phyloP scores from a whole-genome alignment of 2,113 vertebrate species.

The Chrysemys picta region DNA sequence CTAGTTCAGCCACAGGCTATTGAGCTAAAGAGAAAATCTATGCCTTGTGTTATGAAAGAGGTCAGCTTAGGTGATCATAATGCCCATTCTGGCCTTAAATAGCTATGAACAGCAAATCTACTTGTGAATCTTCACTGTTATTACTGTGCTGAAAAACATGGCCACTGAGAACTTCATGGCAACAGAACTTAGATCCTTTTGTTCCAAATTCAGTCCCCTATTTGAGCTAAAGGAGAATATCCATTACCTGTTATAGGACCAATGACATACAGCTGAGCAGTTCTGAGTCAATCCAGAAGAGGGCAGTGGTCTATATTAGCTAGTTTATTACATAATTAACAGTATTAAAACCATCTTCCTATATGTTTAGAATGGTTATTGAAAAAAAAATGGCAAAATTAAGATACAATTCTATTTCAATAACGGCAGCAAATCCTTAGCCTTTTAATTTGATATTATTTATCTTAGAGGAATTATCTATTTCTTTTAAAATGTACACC shows the following conservation, averaged over 20 bases:
- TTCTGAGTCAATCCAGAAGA: background rate
- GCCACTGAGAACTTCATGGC: background rate
- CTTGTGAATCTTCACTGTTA: background rate
- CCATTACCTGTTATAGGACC: background rate
- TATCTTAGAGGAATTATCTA: slow-evolving; percentile 6
- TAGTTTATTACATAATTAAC: rapidly evolving
- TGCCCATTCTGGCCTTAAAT: background rate
- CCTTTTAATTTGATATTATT: background rate
- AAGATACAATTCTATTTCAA: background rate
- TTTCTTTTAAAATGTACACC: background rate
- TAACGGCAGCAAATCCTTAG: background rate
- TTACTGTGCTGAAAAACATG: background rate
- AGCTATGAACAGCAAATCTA: background rate
- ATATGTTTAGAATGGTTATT: background rate
- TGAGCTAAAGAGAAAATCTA: background rate
- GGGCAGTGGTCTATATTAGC: background rate
- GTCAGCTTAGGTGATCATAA: background rate
- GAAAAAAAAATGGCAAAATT: background rate
- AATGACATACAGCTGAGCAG: rapidly evolving
- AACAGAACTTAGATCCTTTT: background rate
- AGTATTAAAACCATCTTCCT: background rate
- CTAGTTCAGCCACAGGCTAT: background rate
- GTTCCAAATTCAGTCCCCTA: background rate
- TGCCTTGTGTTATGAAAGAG: background rate
- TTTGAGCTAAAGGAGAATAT: background rate